Evolutionary conservation across 1,140 invertebrate species (phyloP).

Genomic region (Vanessa tameamea): DNA sequence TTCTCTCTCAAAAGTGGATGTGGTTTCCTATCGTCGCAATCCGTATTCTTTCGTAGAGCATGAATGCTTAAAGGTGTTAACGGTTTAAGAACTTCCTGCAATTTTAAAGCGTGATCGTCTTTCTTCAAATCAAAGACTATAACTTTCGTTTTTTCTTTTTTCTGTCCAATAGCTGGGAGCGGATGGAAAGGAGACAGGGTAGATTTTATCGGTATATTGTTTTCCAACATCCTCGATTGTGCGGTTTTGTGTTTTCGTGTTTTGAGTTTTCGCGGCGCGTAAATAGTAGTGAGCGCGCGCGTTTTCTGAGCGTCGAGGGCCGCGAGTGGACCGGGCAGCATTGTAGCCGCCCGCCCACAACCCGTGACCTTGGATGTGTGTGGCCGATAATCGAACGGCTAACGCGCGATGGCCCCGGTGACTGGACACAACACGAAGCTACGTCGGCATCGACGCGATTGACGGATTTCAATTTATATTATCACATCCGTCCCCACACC

Average conservation of each 20-base stretch:
- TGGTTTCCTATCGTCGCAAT: slow-evolving; percentile 51
- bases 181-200: slow-evolving; percentile 73
- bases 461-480: not conserved
- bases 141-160: slow-evolving; percentile 64
- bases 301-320: slow-evolving; percentile 66
- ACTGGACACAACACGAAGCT: slow-evolving; percentile 42
- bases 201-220: slow-evolving; percentile 64
- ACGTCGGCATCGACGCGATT: slow-evolving; percentile 35
- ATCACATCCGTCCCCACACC: not conserved
- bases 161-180: slow-evolving; percentile 75
- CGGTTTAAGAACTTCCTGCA: slow-evolving; percentile 65
- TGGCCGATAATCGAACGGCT: slow-evolving; percentile 49
- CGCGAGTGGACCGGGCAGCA: slow-evolving; percentile 68
- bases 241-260: slow-evolving; percentile 65
- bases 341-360: slow-evolving; percentile 62
- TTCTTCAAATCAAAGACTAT: slow-evolving; percentile 65
- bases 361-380: slow-evolving; percentile 59
- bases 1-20: slow-evolving; percentile 68
- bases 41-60: slow-evolving; percentile 52
- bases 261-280: slow-evolving; percentile 67
- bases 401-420: slow-evolving; percentile 48
- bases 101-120: slow-evolving; percentile 54
- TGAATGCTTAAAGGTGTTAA: slow-evolving; percentile 64
- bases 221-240: slow-evolving; percentile 71
- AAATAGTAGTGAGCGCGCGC: slow-evolving; percentile 74